Percentiles rank a stretch among this genome's conserved stretches.
phyloP scores from a whole-genome alignment of 2,797 vertebrate species.

The Manis crassicaudata region DNA sequence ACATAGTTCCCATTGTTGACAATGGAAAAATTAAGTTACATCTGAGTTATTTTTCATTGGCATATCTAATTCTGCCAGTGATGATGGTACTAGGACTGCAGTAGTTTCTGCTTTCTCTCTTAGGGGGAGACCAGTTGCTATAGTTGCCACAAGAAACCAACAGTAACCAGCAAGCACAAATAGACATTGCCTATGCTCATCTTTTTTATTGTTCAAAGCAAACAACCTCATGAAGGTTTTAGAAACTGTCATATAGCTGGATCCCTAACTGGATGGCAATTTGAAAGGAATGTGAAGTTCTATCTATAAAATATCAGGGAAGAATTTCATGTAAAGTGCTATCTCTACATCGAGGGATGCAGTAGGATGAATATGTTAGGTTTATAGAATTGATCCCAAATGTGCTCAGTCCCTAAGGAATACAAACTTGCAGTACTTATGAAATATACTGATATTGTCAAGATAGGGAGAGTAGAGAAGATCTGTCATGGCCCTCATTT shows the following conservation, averaged over 20 bases:
- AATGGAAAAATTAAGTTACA: neutral
- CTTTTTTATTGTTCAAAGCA: constrained; percentile 31
- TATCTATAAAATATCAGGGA: neutral
- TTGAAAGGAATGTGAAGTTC: constrained; percentile 22
- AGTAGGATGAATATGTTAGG: neutral
- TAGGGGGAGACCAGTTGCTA: neutral
- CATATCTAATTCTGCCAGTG: neutral
- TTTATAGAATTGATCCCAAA: constrained; percentile 4
- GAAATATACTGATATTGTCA: neutral
- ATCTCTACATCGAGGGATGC: neutral
- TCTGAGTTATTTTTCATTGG: neutral
- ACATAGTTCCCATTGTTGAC: neutral
- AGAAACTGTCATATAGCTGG: constrained; percentile 7
- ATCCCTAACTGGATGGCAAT: neutral
- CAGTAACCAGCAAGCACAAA: neutral
- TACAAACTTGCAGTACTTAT: constrained; percentile 7
- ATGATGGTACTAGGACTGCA: neutral
- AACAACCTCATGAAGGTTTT: constrained; percentile 12
- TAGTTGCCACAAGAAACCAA: neutral
- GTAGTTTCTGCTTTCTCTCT: neutral
- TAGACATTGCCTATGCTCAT: neutral
- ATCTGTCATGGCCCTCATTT: neutral
- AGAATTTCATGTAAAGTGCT: constrained; percentile 17
- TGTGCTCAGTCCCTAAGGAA: neutral
- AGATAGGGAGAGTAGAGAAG: neutral